Percentiles rank a stretch among this genome's conserved stretches.
Evolutionary conservation across 2,888 invertebrate species (phyloP).

Genomic region (Clunio marinus): DNA sequence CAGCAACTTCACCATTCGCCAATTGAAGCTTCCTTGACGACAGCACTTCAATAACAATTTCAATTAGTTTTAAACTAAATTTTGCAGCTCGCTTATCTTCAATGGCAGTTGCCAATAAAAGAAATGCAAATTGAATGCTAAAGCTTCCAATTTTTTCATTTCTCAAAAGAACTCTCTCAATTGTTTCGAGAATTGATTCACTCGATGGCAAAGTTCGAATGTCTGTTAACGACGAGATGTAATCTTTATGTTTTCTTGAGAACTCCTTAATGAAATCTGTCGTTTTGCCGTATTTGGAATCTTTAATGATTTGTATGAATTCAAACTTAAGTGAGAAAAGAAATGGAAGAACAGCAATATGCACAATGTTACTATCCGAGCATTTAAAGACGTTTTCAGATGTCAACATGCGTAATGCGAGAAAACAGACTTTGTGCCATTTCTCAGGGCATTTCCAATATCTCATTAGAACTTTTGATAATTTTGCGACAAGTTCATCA

Average conservation of each 20-base stretch:
- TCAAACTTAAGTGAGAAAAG: no score
- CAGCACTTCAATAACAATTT: constrained; percentile 52
- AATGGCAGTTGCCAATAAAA: constrained; percentile 53
- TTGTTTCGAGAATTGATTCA: constrained; percentile 13
- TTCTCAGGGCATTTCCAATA: constrained; percentile 48
- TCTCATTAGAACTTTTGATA: constrained; percentile 56
- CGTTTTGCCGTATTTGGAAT: background rate
- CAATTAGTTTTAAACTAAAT: constrained; percentile 49
- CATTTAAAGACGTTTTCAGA: constrained; percentile 49
- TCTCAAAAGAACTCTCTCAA: constrained; percentile 33
- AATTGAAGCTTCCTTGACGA: constrained; percentile 49
- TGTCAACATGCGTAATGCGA: constrained; percentile 54
- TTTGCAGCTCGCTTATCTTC: constrained; percentile 50
- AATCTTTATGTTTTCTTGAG: background rate
- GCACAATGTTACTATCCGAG: constrained; percentile 55
- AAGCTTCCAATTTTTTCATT: constrained; percentile 41
- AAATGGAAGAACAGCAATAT: constrained; percentile 60
- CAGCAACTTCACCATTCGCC: constrained; percentile 43
- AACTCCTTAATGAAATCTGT: background rate
- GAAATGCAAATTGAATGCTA: constrained; percentile 42
- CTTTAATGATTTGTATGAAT: no score
- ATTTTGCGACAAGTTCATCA: constrained; percentile 51
- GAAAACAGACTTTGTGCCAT: constrained; percentile 49
- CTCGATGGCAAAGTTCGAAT: constrained; percentile 22
- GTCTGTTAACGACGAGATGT: background rate